Evolutionary conservation across 2,888 invertebrate species (phyloP).

Genomic region (Lithophane ornitopus): DNA sequence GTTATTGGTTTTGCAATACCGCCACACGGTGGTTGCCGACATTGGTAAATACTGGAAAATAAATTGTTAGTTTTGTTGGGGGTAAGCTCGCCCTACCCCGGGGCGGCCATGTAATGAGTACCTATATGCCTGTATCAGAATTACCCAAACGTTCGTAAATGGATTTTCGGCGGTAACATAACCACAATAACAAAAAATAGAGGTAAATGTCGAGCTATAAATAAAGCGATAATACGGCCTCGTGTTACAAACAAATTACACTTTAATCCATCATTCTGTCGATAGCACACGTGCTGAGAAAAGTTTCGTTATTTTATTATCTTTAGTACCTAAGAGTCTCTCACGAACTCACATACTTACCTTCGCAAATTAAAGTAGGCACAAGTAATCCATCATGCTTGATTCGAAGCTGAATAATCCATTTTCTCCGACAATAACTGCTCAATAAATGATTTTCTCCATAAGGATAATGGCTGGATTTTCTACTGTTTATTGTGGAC

Average conservation of each 20-base stretch:
- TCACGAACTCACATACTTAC: slow-evolving; percentile 37
- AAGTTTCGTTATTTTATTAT: slow-evolving; percentile 55
- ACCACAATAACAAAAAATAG: slow-evolving; percentile 33
- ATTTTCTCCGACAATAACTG: slow-evolving; percentile 75
- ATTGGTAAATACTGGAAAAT: slow-evolving; percentile 74
- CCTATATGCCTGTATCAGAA: slow-evolving; percentile 42
- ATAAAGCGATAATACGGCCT: slow-evolving; percentile 32
- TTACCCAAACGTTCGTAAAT: slow-evolving; percentile 42
- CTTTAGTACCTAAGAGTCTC: slow-evolving; percentile 43
- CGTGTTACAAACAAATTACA: slow-evolving; percentile 54
- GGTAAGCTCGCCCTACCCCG: slow-evolving; percentile 43
- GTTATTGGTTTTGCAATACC: slow-evolving; percentile 76
- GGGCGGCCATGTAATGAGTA: slow-evolving; percentile 22
- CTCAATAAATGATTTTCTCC: slow-evolving; percentile 82
- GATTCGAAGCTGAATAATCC: slow-evolving; percentile 74
- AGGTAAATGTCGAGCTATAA: slow-evolving; percentile 22
- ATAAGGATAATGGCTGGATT: slow-evolving; percentile 81
- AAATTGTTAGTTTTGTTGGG: slow-evolving; percentile 72
- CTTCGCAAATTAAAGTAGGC: slow-evolving; percentile 58
- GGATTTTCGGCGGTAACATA: slow-evolving; percentile 24
- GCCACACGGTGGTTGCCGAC: slow-evolving; percentile 66
- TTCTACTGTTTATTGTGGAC: slow-evolving; percentile 84
- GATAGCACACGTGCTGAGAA: slow-evolving; percentile 54
- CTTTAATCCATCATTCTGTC: slow-evolving; percentile 60
- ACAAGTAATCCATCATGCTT: slow-evolving; percentile 71